Evolutionary conservation across 2,797 vertebrate species (phyloP).

Genomic region (Xerus rutilus): DNA sequence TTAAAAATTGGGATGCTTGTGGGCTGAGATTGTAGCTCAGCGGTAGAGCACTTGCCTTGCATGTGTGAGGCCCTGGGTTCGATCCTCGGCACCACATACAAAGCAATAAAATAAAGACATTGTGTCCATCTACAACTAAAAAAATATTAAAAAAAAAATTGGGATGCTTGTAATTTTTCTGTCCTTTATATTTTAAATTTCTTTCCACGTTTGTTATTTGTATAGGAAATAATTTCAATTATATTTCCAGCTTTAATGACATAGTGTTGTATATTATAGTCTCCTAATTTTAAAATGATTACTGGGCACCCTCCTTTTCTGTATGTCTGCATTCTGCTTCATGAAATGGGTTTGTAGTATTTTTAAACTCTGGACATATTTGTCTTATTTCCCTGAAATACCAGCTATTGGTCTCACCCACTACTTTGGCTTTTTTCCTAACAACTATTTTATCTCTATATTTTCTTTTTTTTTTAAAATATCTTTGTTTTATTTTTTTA

Average conservation of each 20-base stretch:
- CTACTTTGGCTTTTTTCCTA: neutral
- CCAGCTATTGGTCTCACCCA: neutral
- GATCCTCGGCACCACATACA: no score
- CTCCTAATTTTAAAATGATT: neutral
- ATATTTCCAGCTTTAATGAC: conserved; percentile 37
- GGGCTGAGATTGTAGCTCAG: no score
- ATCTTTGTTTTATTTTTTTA: no score
- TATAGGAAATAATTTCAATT: conserved; percentile 28
- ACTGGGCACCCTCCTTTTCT: neutral
- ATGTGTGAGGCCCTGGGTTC: no score
- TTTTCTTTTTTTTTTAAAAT: no score
- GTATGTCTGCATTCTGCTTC: neutral
- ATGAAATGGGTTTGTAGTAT: neutral
- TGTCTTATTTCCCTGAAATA: neutral
- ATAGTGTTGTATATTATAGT: neutral
- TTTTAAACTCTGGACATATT: neutral
- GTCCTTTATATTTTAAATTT: conserved; percentile 16
- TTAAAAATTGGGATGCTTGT: neutral
- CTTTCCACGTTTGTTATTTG: conserved; percentile 15
- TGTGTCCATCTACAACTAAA: no score
- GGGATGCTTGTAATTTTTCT: neutral
- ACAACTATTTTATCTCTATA: neutral
- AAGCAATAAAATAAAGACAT: no score
- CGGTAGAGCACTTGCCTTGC: no score
- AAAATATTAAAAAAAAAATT: no score